phyloP scores from a whole-genome alignment of 2,113 vertebrate species.

The Indri indri region DNA sequence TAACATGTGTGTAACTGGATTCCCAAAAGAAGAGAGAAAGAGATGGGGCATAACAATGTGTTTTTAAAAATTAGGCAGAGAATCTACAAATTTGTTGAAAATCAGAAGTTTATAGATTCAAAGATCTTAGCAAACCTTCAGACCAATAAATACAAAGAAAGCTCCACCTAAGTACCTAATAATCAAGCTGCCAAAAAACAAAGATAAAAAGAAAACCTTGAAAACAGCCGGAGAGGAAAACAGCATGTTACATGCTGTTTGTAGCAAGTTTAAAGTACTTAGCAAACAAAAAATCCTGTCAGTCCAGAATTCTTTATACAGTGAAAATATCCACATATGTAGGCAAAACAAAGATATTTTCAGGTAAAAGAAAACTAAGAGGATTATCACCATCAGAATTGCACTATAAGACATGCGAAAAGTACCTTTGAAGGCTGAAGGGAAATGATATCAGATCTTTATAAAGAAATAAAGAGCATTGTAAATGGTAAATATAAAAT shows the following conservation, averaged over 20 bases:
- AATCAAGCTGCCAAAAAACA: not conserved
- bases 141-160: not conserved
- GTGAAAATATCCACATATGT: not conserved
- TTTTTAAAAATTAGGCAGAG: not conserved
- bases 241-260: not conserved
- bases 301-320: not conserved
- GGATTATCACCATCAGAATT: not conserved
- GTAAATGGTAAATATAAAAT: not conserved
- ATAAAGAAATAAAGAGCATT: not conserved
- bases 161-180: no score
- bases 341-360: not conserved
- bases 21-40: not conserved
- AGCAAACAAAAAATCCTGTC: not conserved
- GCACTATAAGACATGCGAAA: not conserved
- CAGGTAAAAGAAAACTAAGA: not conserved
- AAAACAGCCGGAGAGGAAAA: not conserved
- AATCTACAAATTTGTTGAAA: not conserved
- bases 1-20: no score
- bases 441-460: not conserved
- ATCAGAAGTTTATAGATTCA: not conserved
- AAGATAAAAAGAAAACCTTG: not conserved
- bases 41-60: not conserved
- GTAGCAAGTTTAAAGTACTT: not conserved
- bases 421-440: not conserved
- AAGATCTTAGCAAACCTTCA: not conserved